Conservation (phyloP, 2,888 invertebrate species). For the Torymus texanus region DNA sequence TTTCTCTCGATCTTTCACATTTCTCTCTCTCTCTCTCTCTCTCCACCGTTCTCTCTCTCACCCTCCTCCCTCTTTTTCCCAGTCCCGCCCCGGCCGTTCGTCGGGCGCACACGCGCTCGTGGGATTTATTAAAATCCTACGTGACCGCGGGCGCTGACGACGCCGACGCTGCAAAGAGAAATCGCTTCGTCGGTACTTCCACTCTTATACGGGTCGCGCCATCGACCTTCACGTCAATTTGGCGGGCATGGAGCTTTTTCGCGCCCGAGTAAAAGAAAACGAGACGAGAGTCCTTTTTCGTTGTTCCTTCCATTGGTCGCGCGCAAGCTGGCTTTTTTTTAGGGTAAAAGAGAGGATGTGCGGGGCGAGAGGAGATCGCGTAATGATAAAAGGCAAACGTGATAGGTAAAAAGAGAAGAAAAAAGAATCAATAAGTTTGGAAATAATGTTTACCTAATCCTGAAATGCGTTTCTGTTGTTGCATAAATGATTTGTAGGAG, state of each 20-base stretch:
- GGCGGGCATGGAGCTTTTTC: conserved; percentile 1
- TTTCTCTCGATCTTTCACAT: background rate
- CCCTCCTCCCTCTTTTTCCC: conserved; percentile 19
- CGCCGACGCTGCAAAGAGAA: conserved; percentile 30
- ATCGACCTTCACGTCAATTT: conserved; percentile 32
- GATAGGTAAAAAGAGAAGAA: too few relatives aligned
- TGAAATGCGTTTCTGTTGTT: too few relatives aligned
- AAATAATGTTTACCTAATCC: too few relatives aligned
- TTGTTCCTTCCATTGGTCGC: too few relatives aligned
- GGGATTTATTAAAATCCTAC: conserved; percentile 56
- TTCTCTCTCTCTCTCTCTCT: conserved; percentile 16
- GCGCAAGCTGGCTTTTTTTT: too few relatives aligned
- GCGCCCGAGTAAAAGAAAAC: too few relatives aligned
- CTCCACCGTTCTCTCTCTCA: background rate
- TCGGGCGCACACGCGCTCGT: conserved; percentile 33
- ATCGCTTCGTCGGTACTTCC: conserved; percentile 41
- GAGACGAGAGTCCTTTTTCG: too few relatives aligned
- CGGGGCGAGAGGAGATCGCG: too few relatives aligned
- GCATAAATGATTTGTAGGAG: too few relatives aligned
- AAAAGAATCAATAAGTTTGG: too few relatives aligned
- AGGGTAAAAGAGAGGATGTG: too few relatives aligned
- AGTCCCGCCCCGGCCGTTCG: background rate
- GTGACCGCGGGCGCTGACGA: conserved; percentile 43
- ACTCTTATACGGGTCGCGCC: conserved; percentile 3
- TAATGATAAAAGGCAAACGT: too few relatives aligned